phyloP scores from a whole-genome alignment of 2,888 invertebrate genomes.

The Spatulosminthurus flaviceps region DNA sequence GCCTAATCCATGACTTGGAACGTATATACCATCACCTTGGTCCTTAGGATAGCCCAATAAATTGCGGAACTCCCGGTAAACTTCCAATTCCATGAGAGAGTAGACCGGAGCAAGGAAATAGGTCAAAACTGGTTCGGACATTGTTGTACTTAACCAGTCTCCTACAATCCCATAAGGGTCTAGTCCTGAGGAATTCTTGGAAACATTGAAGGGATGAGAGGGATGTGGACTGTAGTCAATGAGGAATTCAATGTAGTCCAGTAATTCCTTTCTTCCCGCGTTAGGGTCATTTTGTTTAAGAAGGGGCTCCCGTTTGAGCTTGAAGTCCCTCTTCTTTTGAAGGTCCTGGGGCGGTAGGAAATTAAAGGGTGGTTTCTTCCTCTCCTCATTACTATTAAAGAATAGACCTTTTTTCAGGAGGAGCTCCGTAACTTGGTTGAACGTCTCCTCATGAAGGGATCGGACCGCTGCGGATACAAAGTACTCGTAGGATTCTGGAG shows the following conservation, averaged over 20 bases:
- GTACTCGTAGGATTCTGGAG: slow-evolving; percentile 1
- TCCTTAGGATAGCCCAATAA: slow-evolving; percentile 32
- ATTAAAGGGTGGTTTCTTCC: slow-evolving; percentile 24
- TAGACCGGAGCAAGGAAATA: slow-evolving; percentile 46
- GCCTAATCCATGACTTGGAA: slow-evolving; percentile 1
- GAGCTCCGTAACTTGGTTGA: slow-evolving; percentile 16
- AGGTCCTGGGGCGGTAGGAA: slow-evolving; percentile 23
- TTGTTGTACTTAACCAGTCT: slow-evolving; percentile 44
- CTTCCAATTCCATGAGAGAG: slow-evolving; percentile 49
- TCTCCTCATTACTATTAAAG: slow-evolving; percentile 12
- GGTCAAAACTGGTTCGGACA: slow-evolving; percentile 27
- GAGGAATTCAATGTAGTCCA: slow-evolving; percentile 20
- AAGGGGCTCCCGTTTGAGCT: not conserved
- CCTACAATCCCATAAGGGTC: slow-evolving; percentile 50
- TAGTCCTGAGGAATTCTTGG: slow-evolving; percentile 27
- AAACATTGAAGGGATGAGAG: slow-evolving; percentile 34
- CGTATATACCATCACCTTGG: slow-evolving; percentile 31
- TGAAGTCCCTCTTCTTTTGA: not conserved
- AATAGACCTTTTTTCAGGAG: slow-evolving; percentile 27
- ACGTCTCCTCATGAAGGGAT: slow-evolving; percentile 30
- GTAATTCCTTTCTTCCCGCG: slow-evolving; percentile 11
- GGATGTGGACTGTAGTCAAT: slow-evolving; percentile 38
- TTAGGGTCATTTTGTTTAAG: not conserved
- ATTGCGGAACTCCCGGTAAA: slow-evolving; percentile 4
- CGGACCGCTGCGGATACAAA: slow-evolving; percentile 15